Percentiles rank a stretch among this genome's conserved stretches.
Evolutionary conservation across 2,888 invertebrate species (phyloP).

Genomic region (Synanthedon andrenaeformis): DNA sequence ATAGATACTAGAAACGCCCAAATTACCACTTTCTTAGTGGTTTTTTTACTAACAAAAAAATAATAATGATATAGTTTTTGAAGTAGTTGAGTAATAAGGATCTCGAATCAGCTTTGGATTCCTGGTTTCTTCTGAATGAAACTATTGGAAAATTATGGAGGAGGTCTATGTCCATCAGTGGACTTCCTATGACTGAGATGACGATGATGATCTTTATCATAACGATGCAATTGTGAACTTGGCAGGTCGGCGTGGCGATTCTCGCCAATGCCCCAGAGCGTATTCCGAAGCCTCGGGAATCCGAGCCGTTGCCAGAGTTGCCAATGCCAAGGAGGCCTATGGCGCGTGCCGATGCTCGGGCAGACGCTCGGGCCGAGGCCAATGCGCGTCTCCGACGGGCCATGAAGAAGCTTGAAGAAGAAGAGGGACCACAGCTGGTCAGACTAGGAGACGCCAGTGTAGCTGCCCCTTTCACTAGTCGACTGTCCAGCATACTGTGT

Average conservation of each 20-base stretch:
- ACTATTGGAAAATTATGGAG: too few species aligned
- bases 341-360: constrained; percentile 38
- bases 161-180: too few species aligned
- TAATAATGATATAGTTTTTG: too few species aligned
- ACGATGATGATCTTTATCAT: too few species aligned
- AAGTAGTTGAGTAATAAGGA: too few species aligned
- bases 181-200: too few species aligned
- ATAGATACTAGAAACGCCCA: too few species aligned
- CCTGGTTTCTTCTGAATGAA: too few species aligned
- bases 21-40: too few species aligned
- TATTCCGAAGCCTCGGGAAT: constrained; percentile 64
- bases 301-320: constrained; percentile 73
- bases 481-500: constrained; percentile 94
- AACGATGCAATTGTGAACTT: too few species aligned
- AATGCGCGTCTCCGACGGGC: constrained; percentile 73
- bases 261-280: constrained; percentile 83
- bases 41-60: too few species aligned
- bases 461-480: constrained; percentile 98
- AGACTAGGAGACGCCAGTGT: constrained; percentile 98
- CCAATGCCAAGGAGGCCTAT: constrained; percentile 7
- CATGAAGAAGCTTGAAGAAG: constrained; percentile 88
- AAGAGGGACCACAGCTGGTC: constrained; percentile 88
- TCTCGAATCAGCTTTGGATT: too few species aligned
- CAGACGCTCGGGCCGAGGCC: constrained; percentile 44
- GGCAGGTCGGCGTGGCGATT: constrained; percentile 85